Conservation (phyloP, 2,888 invertebrate species). For the Plusia festucae region DNA sequence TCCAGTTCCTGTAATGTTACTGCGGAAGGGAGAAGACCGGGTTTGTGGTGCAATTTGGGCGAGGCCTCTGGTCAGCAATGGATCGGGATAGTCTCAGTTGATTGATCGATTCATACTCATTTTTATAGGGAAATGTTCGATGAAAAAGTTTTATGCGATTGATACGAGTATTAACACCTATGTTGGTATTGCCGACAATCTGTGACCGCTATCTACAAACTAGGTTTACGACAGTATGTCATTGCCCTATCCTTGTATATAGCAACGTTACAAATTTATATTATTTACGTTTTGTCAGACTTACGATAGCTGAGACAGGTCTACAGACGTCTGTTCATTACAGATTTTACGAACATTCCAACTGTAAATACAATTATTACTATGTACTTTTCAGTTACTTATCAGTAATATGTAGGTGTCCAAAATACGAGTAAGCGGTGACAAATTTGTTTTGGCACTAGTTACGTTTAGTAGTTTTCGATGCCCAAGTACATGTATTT, state of each 20-base stretch:
- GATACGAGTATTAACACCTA: not conserved
- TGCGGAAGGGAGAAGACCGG: no score
- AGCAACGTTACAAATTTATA: not conserved
- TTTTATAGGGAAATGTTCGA: not conserved
- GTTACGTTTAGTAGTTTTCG: not conserved
- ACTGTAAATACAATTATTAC: not conserved
- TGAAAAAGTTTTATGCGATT: not conserved
- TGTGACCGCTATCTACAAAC: constrained; percentile 1
- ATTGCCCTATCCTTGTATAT: constrained; percentile 4
- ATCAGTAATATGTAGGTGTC: not conserved
- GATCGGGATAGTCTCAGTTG: no score
- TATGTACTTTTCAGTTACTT: not conserved
- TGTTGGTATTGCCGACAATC: not conserved
- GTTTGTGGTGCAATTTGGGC: no score
- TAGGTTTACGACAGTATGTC: constrained; percentile 1
- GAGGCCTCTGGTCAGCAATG: no score
- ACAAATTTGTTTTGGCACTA: not conserved
- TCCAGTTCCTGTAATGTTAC: no score
- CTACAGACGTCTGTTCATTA: not conserved
- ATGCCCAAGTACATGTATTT: constrained; percentile 24
- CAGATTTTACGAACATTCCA: constrained; percentile 2
- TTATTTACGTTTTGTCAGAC: not conserved
- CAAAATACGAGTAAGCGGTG: not conserved
- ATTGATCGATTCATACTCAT: no score
- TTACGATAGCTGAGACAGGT: not conserved